Evolutionary conservation across 2,113 vertebrate genomes (phyloP).

Genomic region (Tamias sibiricus): DNA sequence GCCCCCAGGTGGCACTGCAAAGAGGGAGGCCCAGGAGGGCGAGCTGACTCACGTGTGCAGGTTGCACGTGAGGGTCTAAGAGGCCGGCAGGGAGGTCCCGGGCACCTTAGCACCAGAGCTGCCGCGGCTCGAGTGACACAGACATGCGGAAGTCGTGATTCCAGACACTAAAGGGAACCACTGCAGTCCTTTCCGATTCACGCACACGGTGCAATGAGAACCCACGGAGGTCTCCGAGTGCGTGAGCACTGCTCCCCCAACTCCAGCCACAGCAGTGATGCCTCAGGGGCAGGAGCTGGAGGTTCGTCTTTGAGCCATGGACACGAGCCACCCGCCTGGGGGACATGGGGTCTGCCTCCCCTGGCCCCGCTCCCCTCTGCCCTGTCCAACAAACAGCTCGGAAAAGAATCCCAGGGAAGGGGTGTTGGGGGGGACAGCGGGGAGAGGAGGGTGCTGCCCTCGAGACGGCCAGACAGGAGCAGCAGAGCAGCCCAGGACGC

Average conservation of each 20-base stretch:
- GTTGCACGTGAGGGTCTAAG: not conserved
- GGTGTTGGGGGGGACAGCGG: not conserved
- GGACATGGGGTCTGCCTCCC: too few species aligned
- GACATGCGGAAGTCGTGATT: not conserved
- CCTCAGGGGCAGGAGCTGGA: not conserved
- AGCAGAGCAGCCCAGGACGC: not conserved
- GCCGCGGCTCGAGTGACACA: too few species aligned
- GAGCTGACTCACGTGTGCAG: not conserved
- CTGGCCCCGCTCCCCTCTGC: not conserved
- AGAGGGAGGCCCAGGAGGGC: not conserved
- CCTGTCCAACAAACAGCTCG: not conserved
- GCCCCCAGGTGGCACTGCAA: too few species aligned
- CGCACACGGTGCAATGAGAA: rapidly evolving
- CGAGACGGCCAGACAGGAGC: too few species aligned
- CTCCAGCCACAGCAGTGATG: rapidly evolving
- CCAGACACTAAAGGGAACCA: not conserved
- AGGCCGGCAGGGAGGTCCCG: not conserved
- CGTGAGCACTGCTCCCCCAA: not conserved
- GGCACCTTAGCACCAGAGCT: not conserved
- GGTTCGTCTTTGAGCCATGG: not conserved
- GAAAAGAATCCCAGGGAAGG: not conserved
- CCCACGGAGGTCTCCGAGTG: rapidly evolving
- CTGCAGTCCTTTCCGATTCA: not conserved
- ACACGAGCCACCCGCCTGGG: not conserved
- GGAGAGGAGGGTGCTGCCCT: not conserved